These are phyloP conservation scores for Bufo gargarizans DNA, from an alignment of 2,113 vertebrate species.

Conservation along the genomic window DNA sequence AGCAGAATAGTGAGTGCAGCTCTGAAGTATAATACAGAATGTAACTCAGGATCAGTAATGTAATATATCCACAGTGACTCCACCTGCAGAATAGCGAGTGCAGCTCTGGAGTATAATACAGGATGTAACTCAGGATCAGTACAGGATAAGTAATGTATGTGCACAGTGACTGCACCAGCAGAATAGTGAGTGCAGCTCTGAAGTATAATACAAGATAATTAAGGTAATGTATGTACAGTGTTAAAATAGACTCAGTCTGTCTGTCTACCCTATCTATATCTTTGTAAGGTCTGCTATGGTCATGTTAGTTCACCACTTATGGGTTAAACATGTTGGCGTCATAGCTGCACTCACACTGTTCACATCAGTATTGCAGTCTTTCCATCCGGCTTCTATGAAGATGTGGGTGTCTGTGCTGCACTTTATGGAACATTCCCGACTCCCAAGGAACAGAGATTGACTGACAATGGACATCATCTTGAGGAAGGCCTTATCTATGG, in stretches of 20 bases:
- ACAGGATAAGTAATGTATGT: too few species aligned
- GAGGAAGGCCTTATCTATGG: constrained; percentile 75
- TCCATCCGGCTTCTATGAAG: constrained; percentile 77
- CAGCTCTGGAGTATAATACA: too few species aligned
- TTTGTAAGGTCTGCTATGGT: neutral
- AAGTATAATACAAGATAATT: neutral
- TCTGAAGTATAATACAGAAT: too few species aligned
- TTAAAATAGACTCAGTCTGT: too few species aligned
- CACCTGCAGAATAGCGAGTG: too few species aligned
- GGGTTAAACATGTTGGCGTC: neutral
- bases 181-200: too few species aligned
- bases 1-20: too few species aligned
- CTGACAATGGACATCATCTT: constrained; percentile 69
- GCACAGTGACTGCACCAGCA: too few species aligned
- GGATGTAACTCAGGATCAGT: too few species aligned
- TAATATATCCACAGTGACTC: too few species aligned
- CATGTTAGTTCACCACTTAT: neutral
- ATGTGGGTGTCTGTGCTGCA: constrained; percentile 72
- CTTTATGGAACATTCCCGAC: constrained; percentile 72
- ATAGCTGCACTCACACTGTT: constrained; percentile 71
- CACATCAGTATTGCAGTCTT: constrained; percentile 73
- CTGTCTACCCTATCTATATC: too few species aligned
- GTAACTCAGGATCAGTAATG: too few species aligned
- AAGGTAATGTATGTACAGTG: neutral
- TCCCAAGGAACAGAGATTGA: constrained; percentile 78